Base-by-base conservation (phyloP, 53 echinoderm and acorn worm species). In the Arbacia lixula region DNA sequence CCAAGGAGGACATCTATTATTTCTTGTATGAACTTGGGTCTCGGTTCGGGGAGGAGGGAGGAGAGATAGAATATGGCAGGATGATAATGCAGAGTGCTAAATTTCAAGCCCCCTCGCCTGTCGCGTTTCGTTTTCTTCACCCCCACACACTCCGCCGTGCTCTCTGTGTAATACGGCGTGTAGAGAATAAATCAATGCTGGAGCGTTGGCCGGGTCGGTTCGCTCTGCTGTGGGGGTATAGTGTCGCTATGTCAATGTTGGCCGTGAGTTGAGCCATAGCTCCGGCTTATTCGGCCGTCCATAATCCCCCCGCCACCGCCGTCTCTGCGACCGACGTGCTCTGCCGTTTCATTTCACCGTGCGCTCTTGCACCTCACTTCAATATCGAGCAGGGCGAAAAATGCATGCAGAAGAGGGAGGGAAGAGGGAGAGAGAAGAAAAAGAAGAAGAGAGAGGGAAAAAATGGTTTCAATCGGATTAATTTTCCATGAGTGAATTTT, bases 401-500 rank as follows among this genome's bases (percentile, higher is more conserved):
- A n/a, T n/a, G n/a, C n/a, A n/a, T n/a, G n/a, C n/a, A 20, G 56
- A 3, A 27, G 14, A 56, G n/a, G 1, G 34, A 63, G 16, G 19
- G 35, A 53, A 36, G 55, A 75, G 30, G 4, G 72, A 46, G 36
- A 17, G 36, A 51, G 22, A 38, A 38, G 19, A 53, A 32, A 36
- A 52, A 53, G 30, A 5, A 36, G 75, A 54, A 75, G 75, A 75
- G 54, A 75, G 53, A 53, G 75, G 35, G 35, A 54, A 74, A 64
- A 78, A 78, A 78, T 78, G 29, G 58, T 60, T 60, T 36, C 27
- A 78, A 78, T 78, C 79, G 79, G 60, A 78, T 78, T 78, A 78
- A 78, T 78, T 78, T 78, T 78, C 79, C 79, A 78, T 78, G 79
- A 78, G 60, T 78, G 79, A 58, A 60, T 78, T 60, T 78, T 19